Percentiles rank a stretch among this genome's conserved stretches.
Evolutionary conservation across 2,797 vertebrate species (phyloP).

Genomic region (Anguilla megastoma): DNA sequence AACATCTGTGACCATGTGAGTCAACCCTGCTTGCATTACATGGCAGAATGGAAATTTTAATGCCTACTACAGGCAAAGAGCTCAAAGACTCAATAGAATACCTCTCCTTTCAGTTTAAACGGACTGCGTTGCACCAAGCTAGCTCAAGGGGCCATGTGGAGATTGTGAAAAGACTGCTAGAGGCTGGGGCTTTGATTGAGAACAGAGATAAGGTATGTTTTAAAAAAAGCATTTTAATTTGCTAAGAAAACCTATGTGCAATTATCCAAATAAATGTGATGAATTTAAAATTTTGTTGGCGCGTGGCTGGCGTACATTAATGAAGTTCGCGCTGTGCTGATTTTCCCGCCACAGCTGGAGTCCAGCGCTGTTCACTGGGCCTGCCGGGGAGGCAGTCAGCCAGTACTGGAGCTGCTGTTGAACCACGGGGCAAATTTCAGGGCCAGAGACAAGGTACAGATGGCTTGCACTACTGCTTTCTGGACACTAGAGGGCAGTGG

Average conservation of each 20-base stretch:
- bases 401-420: constrained; percentile 84
- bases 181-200: constrained; percentile 82
- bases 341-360: constrained; percentile 74
- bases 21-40: constrained; percentile 18
- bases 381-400: constrained; percentile 85
- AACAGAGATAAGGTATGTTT: constrained; percentile 85
- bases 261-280: background rate
- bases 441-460: constrained; percentile 86
- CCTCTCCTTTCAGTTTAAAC: constrained; percentile 76
- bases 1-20: constrained; percentile 83
- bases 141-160: constrained; percentile 87
- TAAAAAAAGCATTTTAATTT: background rate
- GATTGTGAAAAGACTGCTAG: constrained; percentile 82
- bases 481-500: background rate
- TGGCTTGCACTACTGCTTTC: background rate
- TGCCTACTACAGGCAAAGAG: background rate
- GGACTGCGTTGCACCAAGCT: constrained; percentile 90
- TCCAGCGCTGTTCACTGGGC: constrained; percentile 93
- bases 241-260: background rate
- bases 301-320: no score
- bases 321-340: constrained; percentile 16
- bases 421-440: constrained; percentile 84
- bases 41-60: background rate
- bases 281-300: background rate
- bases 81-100: background rate